Percentiles rank a stretch among this genome's conserved stretches.
phyloP scores from a whole-genome alignment of 2,888 invertebrate genomes.

The Allophyes oxyacanthae region DNA sequence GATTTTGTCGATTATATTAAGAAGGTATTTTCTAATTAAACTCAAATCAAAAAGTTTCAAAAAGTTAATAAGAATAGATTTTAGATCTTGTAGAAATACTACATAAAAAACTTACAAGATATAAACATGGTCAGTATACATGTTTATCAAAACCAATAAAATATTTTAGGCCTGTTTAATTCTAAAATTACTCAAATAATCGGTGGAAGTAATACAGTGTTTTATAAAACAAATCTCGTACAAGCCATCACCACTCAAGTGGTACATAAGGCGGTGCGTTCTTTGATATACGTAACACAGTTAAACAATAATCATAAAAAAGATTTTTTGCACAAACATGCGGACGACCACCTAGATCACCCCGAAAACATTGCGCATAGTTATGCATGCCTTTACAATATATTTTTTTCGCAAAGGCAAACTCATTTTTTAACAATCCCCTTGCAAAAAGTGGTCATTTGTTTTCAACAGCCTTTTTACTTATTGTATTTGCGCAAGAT shows the following conservation, averaged over 20 bases:
- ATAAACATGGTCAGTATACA: too few relatives aligned
- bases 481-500: conserved; percentile 76
- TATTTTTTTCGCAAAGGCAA: conserved; percentile 73
- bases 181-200: too few relatives aligned
- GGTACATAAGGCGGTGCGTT: conserved; percentile 59
- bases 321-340: conserved; percentile 63
- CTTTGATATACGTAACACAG: conserved; percentile 65
- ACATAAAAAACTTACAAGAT: too few relatives aligned
- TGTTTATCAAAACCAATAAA: too few relatives aligned
- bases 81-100: too few relatives aligned
- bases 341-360: conserved; percentile 67
- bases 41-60: too few relatives aligned
- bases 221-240: conserved; percentile 19
- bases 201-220: conserved; percentile 17
- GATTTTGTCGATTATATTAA: too few relatives aligned
- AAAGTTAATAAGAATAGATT: too few relatives aligned
- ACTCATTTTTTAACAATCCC: conserved; percentile 69
- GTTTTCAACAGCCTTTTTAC: conserved; percentile 63
- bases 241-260: conserved; percentile 42
- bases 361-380: conserved; percentile 56
- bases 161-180: too few relatives aligned
- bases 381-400: conserved; percentile 61
- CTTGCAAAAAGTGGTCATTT: conserved; percentile 77
- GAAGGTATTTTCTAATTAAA: too few relatives aligned
- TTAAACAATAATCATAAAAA: conserved; percentile 59